Base-by-base conservation (phyloP, 2,797 vertebrate genomes). In the Pempheris klunzingeri region DNA sequence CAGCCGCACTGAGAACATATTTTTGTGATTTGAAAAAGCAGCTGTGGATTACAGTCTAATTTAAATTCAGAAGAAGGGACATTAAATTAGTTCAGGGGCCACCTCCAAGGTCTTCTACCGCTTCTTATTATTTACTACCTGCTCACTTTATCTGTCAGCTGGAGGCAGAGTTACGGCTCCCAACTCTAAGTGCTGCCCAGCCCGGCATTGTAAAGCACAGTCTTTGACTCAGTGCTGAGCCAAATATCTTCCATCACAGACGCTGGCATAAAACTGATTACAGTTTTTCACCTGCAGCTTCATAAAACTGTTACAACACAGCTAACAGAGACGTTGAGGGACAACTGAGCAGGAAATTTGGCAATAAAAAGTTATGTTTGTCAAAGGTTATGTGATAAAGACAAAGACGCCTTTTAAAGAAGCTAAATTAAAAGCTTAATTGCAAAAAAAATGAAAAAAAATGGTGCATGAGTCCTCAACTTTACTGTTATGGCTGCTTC, bases 81-180 rank as follows among this genome's bases (percentile, higher is more conserved):
- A 83, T 85, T 92, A 87, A 92, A 92, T 89, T 90, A 90, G 88
- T 92, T 87, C 80, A 89, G 82, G 82, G 86, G 83, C 85, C 84
- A 84, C 82, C 81, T 88, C 86, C 91, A 93, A 91, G 90, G 90
- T 92, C 88, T 84, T 89, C 74, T 67, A 74, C 76, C 81, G 81
- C 84, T 82, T 84, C 87, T 76, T 83, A 70, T 89, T 91, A 90
- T 92, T 91, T 91, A 90, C 85, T 78, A 78, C 87, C 87, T 69
- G 75, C 80, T 86, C 82, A 81, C 86, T 91, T 91, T 90, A 92
- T 90, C 90, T 90, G 88, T 92, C 90, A 82, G 70, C 83, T 80
- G 70, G 71, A 85, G 80, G 86, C 78, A 93, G 91, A 94, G 81
- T 93, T 93, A 92, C 63, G 64, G 62, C 80, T 77, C 63, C 82